Evolutionary conservation across 2,113 vertebrate species (phyloP), one percentile per base, ranked within the genome.

Genomic region (Microtus richardsoni): DNA sequence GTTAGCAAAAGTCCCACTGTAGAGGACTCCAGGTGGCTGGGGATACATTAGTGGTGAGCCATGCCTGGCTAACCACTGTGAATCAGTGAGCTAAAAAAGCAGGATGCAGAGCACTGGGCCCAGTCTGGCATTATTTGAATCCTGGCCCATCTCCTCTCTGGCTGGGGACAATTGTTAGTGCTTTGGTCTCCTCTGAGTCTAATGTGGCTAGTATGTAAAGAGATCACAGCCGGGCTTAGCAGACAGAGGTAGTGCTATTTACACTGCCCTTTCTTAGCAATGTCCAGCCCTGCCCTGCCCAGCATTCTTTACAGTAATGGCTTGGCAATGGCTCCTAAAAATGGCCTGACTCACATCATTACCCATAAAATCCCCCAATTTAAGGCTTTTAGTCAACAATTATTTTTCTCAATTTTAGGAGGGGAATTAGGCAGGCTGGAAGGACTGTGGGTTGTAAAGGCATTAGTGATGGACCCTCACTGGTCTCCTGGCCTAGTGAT

Each of bases 341-440:
- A 83, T 74, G 82, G 28, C 30, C 14, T 17, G 44, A 22, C 62
- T 91, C 68, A 44, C 70, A 47, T n/a, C 62, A 60, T 54, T 68
- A 36, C 28, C 44, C 91, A 52, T 2, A 95, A 89, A 97, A 91
- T n/a, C 7, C 7, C 89, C 71, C 95, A 36, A 12, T 47, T 79
- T 96, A 73, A 85, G 86, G 49, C 49, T 47, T 77, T 88, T 64
- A 82, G 87, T 73, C 2, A 5, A 13, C n/a, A 2, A 6, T 28
- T 39, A 83, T 66, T 0, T 0, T 0, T 71, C 44, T 66, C 49
- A 39, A 88, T 14, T 85, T 95, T 36, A 62, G 62, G 82, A 79
- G 49, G 41, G 64, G 84, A n/a, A 41, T 5, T 66, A 10, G 89
- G 66, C 91, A 78, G 75, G 39, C 30, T 52, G 30, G 62, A 88